Base-by-base conservation (phyloP, 2,113 vertebrate genomes). In the Bucco capensis region DNA sequence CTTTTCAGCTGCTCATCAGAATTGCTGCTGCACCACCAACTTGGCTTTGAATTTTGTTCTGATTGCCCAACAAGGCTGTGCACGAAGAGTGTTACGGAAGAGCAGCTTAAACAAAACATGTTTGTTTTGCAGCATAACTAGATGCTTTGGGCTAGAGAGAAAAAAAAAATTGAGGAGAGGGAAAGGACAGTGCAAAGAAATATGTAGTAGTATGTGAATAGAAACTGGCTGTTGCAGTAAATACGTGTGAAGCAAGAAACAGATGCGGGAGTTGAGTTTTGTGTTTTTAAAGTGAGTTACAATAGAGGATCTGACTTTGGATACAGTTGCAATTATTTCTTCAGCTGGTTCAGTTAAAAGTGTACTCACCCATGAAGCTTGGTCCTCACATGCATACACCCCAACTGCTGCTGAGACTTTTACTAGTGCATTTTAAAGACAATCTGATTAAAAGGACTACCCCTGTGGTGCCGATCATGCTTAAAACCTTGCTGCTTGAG, bases 1-100 rank as follows among this genome's bases (percentile, higher is more conserved):
- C 95, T 96, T 97, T 97, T 97, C 96, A 93, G 96, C 83, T 92
- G 92, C 95, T 97, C 93, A 96, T 96, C 96, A 94, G 94, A 95
- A 95, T 96, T 95, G 90, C 95, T 95, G 94, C 94, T 90, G 93
- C 95, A 93, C 89, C 94, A 96, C 96, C 94, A 95, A 88, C 89
- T 97, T 96, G 96, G 96, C 97, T 95, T 92, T 82, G 95, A 95
- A 83, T 93, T 97, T 90, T 94, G 79, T 89, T 97, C 95, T 85
- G 87, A 91, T 96, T 97, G 95, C 93, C 96, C 89, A 95, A 91
- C 82, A 94, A 88, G 94, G 93, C 92, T 96, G 89, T 92, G 86
- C 86, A 72, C 1, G 80, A 80, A 91, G 72, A 80, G 88, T 76
- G 91, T 93, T 94, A 93, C 33, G 67, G 95, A 97, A 96, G 93